Evolutionary conservation across 2,797 vertebrate genomes (phyloP), one percentile per base, ranked within the genome.

Genomic region (Phyllotis vaccarum): DNA sequence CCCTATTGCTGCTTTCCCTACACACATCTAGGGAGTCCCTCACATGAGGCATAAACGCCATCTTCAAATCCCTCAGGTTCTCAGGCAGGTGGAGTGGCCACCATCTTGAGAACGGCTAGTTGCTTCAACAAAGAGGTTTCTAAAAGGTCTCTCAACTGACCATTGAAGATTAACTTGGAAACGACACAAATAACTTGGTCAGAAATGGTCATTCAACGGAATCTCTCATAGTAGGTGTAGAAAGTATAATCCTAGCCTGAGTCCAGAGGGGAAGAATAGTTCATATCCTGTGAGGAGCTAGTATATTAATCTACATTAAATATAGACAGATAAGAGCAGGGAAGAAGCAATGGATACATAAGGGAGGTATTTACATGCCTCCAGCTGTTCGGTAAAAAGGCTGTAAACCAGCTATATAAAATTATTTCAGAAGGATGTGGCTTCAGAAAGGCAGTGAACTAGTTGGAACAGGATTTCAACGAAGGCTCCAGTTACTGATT

Each of bases 341-440:
- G 66, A 89, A 94, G 70, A 89, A 91, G 82, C 3, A 21, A 24
- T 1, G 52, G 86, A 66, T 43, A 58, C 31, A 31, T 52, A 87
- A 75, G 58, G 46, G n/a, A 74, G 62, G 46, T 40, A 16, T 62
- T 83, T 76, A 34, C 24, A 11, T 21, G n/a, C 66, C 49, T 86
- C 70, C 40, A 86, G 72, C 17, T 70, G 13, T 52, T 85, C 85
- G 46, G 40, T 2, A 10, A 90, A 72, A 94, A 94, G 68, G 46
- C 68, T 88, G 58, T n/a, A 80, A 91, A 70, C 37, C 74, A 93
- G 76, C 34, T 34, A 49, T 29, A 76, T 10, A 90, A 89, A 87
- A 89, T 46, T 88, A 82, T 92, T 85, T 95, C 86, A 60, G 68
- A 22, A 95, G 81, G 56, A 70, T 10, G 27, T 62, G 64, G 19